Evolutionary conservation across 2,113 vertebrate genomes (phyloP), one percentile per base, ranked within the genome.

Genomic region (Lonchura striata): DNA sequence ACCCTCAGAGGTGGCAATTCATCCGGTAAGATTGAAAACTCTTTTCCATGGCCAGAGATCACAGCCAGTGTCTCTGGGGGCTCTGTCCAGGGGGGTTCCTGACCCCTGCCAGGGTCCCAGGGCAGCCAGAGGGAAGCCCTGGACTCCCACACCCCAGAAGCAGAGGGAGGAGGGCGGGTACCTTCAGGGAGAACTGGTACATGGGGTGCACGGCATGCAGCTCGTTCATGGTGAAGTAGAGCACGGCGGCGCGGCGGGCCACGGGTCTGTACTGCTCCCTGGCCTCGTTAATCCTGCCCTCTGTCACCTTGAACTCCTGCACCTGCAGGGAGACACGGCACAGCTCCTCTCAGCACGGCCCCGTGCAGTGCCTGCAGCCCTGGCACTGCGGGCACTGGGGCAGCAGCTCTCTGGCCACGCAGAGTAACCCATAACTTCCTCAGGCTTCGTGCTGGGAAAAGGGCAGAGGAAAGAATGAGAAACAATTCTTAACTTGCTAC

Each of bases 161-260:
- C 11, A 31, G 27, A n/a, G 64, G 31, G 41, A 41, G 41, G 41
- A 41, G 41, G 41, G 64, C 42, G 47, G 64, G 33, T 52, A 52
- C 50, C 54, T 57, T 57, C 13, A 57, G 69, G 30, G 86, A 89
- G 86, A 89, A 90, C 70, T 90, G 70, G 79, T 90, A 90, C 6
- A 2, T 39, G 42, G 7, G 87, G 66, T 91, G 87, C 96, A 99
- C 98, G 97, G 98, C 97, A 91, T 98, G 98, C 72, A 99, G 99
- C 97, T 99, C 98, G 10, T 97, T 99, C 98, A 99, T 98, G 97
- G 98, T 98, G 97, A 99, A 99, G 98, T 99, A 99, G 64, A 99
- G 98, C 87, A 99, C 97, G 23, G 99, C 99, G 35, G 99, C 99
- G 6, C 98, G 97, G 0, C 98, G 64, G 0, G 99, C 99, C 0